phyloP scores from a whole-genome alignment of 2,888 invertebrate genomes.

The Oligia strigilis region DNA sequence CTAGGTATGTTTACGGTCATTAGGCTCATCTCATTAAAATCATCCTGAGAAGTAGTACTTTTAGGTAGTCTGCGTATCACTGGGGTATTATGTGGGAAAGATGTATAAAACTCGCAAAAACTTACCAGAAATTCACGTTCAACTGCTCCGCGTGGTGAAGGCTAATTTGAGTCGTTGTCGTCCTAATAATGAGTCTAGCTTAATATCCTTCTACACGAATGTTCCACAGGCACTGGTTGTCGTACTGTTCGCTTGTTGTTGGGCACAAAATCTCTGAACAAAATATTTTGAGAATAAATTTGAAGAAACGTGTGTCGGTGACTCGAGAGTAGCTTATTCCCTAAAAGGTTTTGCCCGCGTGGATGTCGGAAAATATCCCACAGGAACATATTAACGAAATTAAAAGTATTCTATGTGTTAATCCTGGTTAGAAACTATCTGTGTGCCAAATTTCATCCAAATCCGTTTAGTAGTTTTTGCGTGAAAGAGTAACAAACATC shows the following conservation, averaged over 20 bases:
- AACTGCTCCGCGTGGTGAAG: background rate
- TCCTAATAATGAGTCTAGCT: background rate
- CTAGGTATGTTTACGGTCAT: background rate
- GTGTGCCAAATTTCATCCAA: background rate
- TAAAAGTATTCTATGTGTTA: background rate
- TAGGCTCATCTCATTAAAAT: background rate
- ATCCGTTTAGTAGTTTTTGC: background rate
- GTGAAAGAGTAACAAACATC: background rate
- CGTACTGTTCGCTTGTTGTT: background rate
- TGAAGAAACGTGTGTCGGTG: background rate
- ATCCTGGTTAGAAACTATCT: background rate
- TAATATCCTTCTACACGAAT: background rate
- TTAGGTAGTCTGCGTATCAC: too few relatives aligned
- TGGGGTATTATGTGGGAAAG: background rate
- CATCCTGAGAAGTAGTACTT: background rate
- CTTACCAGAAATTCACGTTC: background rate
- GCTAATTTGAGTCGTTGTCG: background rate
- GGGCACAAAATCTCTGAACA: background rate
- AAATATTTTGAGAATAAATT: background rate
- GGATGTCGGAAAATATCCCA: background rate
- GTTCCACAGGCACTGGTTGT: background rate
- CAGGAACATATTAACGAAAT: background rate
- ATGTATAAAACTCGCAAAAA: background rate
- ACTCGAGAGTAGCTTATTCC: background rate
- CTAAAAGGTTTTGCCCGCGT: background rate